Base-by-base conservation (phyloP, 2,888 invertebrate species). In the Steinernema carpocapsae region DNA sequence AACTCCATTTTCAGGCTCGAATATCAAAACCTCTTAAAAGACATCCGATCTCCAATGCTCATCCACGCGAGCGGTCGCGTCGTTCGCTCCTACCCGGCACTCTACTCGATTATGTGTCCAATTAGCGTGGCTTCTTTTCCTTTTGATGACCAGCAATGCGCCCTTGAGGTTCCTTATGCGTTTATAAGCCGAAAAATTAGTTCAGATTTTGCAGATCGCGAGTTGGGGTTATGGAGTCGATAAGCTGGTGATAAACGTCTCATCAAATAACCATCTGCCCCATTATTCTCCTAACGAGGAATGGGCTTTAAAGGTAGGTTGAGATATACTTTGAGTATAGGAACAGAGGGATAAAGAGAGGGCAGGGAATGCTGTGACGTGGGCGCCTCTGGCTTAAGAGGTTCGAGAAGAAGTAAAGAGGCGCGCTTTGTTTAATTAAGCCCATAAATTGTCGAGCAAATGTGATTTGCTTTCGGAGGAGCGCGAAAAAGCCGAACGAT, bases 141-240 rank as follows among this genome's bases (percentile, higher is more conserved):
- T 19, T 82, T 84, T 76, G 84, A 84, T 52, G 78, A 78, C 71
- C 84, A 84, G 74, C 74, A 78, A 22, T 84, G 84, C 74, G 77
- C 80, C 24, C 75, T 83, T 32, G 73, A 78, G 71, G 82, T 81
- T 46, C 75, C 74, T 29, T 19, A 48, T 48, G 48, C 3, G 22
- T n/a, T n/a, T n/a, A n/a, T n/a, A n/a, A n/a, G 37, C 4, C 6
- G 26, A 70, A 3, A 37, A 37, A 46, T 59, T 37, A 6, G 7
- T 64, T 17, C 4, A 26, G 19, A 48, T 42, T 17, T 75, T 72
- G 29, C 73, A 82, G 80, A 80, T 84, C 24, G 84, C 84, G 14
- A 82, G 82, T 2, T 84, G 84, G 84, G 82, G 80, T 17, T 84
- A 84, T 73, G 78, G 79, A 19, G 80, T 81, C 52, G 83, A 81